Conservation (phyloP, 2,797 vertebrate species). For the Cichlasoma orientale region DNA sequence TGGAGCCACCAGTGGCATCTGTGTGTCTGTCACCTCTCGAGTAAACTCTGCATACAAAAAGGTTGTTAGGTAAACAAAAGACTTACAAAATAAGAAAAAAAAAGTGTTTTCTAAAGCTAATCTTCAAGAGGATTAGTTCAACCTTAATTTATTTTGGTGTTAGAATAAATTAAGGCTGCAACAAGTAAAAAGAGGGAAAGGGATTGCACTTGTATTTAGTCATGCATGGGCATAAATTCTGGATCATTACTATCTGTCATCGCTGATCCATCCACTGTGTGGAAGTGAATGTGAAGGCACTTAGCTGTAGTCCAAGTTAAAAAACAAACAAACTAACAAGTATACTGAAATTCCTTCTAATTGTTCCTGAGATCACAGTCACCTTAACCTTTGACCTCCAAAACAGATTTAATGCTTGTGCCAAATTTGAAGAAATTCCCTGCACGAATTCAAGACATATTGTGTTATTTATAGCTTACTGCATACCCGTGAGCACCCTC, state of each 20-base stretch:
- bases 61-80: neutral
- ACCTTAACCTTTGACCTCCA: neutral
- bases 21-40: constrained; percentile 95
- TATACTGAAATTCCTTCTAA: no score
- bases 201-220: no score
- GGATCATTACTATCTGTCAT: no score
- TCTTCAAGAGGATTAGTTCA: no score
- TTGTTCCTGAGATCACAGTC: neutral
- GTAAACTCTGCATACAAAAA: constrained; percentile 87
- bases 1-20: constrained; percentile 98
- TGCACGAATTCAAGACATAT: neutral
- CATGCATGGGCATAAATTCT: no score
- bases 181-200: no score
- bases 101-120: no score
- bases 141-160: no score
- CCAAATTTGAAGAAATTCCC: neutral
- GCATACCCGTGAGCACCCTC: constrained; percentile 95
- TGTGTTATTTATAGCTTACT: neutral
- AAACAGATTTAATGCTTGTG: neutral
- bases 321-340: neutral
- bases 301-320: neutral
- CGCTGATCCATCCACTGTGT: no score
- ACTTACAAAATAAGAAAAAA: neutral
- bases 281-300: neutral
- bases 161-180: no score